Evolutionary conservation across 2,113 vertebrate species (phyloP), one percentile per base, ranked within the genome.

Genomic region (Phylloscopus whistleri): DNA sequence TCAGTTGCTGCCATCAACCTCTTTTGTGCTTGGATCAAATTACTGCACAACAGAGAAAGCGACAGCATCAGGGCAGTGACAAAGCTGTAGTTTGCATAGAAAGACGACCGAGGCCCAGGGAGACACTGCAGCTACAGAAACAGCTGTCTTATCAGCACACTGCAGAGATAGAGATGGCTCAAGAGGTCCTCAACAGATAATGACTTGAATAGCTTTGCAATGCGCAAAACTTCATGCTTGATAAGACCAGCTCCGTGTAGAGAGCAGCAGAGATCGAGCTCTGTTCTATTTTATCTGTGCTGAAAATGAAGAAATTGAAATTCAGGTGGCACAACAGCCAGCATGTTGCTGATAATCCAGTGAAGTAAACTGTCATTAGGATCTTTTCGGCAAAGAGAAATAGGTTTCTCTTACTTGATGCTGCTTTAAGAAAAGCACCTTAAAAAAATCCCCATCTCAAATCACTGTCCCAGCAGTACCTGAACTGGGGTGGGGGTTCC

Each of bases 111-210:
- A 93, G 94, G 96, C 97, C 98, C 96, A 35, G 92, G 81, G 98
- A 98, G 97, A 97, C 96, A 75, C 69, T 81, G 95, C 86, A 95
- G 97, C 97, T 91, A 97, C 95, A 97, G 97, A 96, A 98, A 97
- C 97, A 97, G 97, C 98, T 98, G 97, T 97, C 97, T 98, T 98
- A 98, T 98, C 98, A 98, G 97, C 97, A 94, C 79, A 93, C 92
- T 96, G 98, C 98, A 98, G 98, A 97, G 97, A 98, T 94, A 96
- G 97, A 97, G 97, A 97, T 97, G 97, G 97, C 97, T 98, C 86
- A 76, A 98, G 98, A 98, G 98, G 98, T 98, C 97, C 97, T 98
- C 96, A 91, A 89, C 95, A 98, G 98, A 98, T 98, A 98, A 98
- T 98, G 96, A 96, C 96, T 97, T 97, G 98, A 98, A 98, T 98